Conservation (phyloP, 1,140 invertebrate species). For the Asobara japonica region DNA sequence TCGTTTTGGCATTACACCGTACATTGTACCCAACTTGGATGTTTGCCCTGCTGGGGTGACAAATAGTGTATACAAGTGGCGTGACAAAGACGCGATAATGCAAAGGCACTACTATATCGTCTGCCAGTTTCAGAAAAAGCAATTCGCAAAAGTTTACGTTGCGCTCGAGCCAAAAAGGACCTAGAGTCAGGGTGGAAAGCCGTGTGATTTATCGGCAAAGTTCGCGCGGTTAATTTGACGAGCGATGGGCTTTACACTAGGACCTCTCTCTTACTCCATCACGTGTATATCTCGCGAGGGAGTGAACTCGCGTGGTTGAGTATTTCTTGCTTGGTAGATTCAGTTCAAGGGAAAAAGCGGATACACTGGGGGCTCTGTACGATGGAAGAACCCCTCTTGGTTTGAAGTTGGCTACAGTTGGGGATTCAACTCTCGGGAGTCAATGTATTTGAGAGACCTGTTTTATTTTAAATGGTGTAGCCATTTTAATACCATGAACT, state of each 20-base stretch:
- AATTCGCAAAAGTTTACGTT: constrained; percentile 26
- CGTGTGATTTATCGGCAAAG: constrained; percentile 38
- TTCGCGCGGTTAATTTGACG: constrained; percentile 40
- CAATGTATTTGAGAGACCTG: not conserved
- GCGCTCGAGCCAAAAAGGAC: constrained; percentile 20
- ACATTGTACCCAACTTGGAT: not conserved
- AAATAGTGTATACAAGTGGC: constrained; percentile 9
- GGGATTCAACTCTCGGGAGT: not conserved
- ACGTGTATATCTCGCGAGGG: not conserved
- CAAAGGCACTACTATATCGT: constrained; percentile 11
- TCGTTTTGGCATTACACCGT: not conserved
- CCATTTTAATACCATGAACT: no score
- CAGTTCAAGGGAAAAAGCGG: constrained; percentile 15
- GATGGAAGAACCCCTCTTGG: not conserved
- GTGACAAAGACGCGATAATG: constrained; percentile 26
- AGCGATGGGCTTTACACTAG: constrained; percentile 30
- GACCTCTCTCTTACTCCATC: not conserved
- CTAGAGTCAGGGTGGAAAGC: constrained; percentile 17
- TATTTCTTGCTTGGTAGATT: constrained; percentile 8
- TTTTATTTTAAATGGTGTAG: no score
- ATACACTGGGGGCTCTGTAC: not conserved
- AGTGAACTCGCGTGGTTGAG: constrained; percentile 11
- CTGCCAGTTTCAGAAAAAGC: constrained; percentile 21
- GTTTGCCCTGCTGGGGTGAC: not conserved
- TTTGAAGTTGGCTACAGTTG: not conserved